Evolutionary conservation across 2,113 vertebrate genomes (phyloP).

Genomic region (Scalopus aquaticus): DNA sequence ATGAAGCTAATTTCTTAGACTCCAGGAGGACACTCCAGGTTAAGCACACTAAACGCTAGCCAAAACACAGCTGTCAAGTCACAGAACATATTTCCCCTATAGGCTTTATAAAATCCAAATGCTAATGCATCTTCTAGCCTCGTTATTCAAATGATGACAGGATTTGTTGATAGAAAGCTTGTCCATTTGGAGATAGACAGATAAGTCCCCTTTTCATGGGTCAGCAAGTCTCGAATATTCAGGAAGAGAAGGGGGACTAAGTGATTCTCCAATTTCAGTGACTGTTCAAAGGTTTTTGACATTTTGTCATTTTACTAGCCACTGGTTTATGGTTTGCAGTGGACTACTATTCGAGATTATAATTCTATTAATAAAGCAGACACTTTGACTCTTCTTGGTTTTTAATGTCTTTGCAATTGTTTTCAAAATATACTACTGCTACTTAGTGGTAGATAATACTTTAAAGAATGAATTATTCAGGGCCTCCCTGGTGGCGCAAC

Average conservation of each 20-base stretch:
- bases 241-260: background rate
- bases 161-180: background rate
- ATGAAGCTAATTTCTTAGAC: slow-evolving; percentile 10
- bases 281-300: background rate
- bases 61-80: background rate
- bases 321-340: background rate
- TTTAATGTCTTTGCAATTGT: background rate
- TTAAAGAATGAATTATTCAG: background rate
- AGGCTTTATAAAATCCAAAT: background rate
- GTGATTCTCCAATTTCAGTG: background rate
- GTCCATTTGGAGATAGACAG: background rate
- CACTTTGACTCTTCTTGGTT: background rate
- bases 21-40: background rate
- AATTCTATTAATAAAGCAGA: background rate
- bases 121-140: background rate
- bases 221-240: background rate
- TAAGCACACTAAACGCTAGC: background rate
- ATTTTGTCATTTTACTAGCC: background rate
- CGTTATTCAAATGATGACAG: background rate
- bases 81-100: background rate
- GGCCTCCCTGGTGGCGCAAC: no score
- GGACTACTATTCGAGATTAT: background rate
- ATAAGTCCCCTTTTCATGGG: background rate
- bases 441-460: background rate
- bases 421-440: background rate